Evolutionary conservation across 2,888 invertebrate species (phyloP).

Genomic region (Archips xylosteana): DNA sequence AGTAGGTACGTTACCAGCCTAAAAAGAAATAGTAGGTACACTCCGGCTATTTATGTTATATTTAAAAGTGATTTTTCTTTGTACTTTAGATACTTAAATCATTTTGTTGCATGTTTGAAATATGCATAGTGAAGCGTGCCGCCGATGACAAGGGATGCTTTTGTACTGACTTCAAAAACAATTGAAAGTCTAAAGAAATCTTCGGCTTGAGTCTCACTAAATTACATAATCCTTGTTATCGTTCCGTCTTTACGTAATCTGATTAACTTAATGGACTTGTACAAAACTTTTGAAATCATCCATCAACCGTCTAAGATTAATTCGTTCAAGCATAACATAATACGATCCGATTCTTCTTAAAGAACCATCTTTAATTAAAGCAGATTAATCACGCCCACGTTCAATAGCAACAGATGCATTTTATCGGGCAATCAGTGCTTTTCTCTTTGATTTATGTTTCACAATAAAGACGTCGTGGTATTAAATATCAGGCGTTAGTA

Average conservation of each 20-base stretch:
- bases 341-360: slow-evolving; percentile 28
- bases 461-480: slow-evolving; percentile 63
- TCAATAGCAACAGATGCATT: slow-evolving; percentile 53
- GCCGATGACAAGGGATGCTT: background rate
- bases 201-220: background rate
- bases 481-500: slow-evolving; percentile 59
- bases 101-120: too few species aligned
- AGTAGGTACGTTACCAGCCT: too few species aligned
- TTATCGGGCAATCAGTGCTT: slow-evolving; percentile 56
- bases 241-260: slow-evolving; percentile 18
- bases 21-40: too few species aligned
- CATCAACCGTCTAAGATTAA: slow-evolving; percentile 33
- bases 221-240: slow-evolving; percentile 13
- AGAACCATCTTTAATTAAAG: slow-evolving; percentile 34
- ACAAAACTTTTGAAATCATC: slow-evolving; percentile 18
- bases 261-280: slow-evolving; percentile 28
- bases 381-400: slow-evolving; percentile 40
- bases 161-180: background rate
- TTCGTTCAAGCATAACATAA: slow-evolving; percentile 31
- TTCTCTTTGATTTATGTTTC: slow-evolving; percentile 60
- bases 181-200: slow-evolving; percentile 4
- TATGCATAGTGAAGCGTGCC: background rate
- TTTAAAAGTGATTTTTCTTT: too few species aligned
- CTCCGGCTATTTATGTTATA: too few species aligned
- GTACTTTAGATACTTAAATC: too few species aligned